Conservation (phyloP, 2,888 invertebrate genomes). For the Dynastes tityus region DNA sequence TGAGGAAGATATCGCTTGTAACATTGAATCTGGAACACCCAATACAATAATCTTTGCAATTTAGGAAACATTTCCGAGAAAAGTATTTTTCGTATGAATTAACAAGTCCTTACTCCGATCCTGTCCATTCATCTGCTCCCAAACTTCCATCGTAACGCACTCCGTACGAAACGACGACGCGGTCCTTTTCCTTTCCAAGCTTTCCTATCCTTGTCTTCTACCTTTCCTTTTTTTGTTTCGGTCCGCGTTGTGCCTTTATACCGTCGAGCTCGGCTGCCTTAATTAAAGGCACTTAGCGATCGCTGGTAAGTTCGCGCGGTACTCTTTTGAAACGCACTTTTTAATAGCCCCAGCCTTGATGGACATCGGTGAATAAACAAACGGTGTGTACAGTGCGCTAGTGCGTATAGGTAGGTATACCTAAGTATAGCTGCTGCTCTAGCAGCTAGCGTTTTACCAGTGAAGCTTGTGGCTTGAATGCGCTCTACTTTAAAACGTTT, state of each 20-base stretch:
- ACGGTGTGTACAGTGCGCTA: slow-evolving; percentile 3
- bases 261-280: slow-evolving; percentile 19
- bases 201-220: not conserved
- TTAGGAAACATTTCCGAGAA: no score
- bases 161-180: not conserved
- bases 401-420: not conserved
- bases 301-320: slow-evolving; percentile 35
- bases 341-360: slow-evolving; percentile 30
- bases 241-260: not conserved
- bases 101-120: not conserved
- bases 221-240: slow-evolving; percentile 2
- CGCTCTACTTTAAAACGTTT: no score
- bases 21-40: no score
- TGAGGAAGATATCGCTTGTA: no score
- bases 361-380: slow-evolving; percentile 38
- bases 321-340: slow-evolving; percentile 23
- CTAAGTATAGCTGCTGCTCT: not conserved
- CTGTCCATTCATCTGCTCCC: not conserved
- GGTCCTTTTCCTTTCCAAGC: not conserved
- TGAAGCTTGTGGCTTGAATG: no score
- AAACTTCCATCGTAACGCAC: not conserved
- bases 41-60: no score
- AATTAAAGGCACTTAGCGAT: slow-evolving; percentile 39
- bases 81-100: no score
- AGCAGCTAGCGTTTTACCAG: not conserved